A percentile compares a stretch with the other conserved stretches of the same genome.
phyloP scores from a whole-genome alignment of 2,888 invertebrate genomes.

The Drosophila diplacantha region DNA sequence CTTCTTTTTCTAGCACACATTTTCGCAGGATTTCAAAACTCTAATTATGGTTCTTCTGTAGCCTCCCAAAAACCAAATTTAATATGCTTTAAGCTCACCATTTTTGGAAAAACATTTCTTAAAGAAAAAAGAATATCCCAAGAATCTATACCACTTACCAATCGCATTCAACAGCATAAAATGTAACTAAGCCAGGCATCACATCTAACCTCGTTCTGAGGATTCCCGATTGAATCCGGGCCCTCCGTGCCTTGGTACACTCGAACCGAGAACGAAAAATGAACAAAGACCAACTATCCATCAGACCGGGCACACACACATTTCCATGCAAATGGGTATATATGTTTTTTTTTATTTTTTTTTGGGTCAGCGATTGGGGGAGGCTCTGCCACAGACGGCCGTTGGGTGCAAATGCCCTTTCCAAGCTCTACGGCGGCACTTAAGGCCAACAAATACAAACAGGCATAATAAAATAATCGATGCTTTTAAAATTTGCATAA shows the following conservation, averaged over 20 bases:
- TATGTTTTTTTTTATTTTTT: conserved; percentile 10
- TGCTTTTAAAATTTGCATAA: conserved; percentile 57
- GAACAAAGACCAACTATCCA: conserved; percentile 25
- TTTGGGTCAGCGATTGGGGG: conserved; percentile 39
- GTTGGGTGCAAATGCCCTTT: conserved; percentile 17
- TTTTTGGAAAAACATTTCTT: not conserved
- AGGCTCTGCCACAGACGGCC: conserved; percentile 8
- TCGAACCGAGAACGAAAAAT: conserved; percentile 16
- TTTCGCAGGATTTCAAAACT: not conserved
- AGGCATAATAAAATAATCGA: conserved; percentile 50
- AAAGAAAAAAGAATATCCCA: not conserved
- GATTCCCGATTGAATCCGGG: conserved; percentile 5
- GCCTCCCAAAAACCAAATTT: not conserved
- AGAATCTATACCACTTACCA: conserved; percentile 4
- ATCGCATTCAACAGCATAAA: not conserved
- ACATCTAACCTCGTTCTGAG: not conserved
- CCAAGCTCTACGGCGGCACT: conserved; percentile 1
- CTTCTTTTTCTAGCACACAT: not conserved
- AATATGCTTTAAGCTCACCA: not conserved
- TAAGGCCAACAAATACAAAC: conserved; percentile 28
- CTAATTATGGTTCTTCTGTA: not conserved
- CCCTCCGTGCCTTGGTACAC: conserved; percentile 8
- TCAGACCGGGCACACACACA: conserved; percentile 22
- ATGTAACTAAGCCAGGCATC: not conserved
- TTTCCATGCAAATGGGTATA: conserved; percentile 25